Base-by-base conservation (phyloP, 1,140 invertebrate genomes). In the Mactra quadrangularis region DNA sequence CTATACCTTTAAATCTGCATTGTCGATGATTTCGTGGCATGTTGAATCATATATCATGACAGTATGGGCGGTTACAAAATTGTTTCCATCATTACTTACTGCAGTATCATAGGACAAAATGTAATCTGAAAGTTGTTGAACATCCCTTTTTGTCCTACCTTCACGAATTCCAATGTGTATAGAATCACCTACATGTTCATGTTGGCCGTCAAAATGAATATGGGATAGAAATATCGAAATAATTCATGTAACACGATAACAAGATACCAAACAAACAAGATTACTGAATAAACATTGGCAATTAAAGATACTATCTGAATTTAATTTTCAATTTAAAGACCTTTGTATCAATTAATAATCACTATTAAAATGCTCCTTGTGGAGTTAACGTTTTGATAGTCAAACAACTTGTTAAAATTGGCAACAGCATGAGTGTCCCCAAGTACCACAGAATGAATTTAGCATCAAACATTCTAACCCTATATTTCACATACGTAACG, bases 61-160 rank as follows among this genome's bases (percentile, higher is more conserved):
- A 45, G 11, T 41, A n/a, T 64, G 33, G 25, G 60, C 33, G 2
- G 35, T 35, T 17, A 31, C 60, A 45, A 41, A 64, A 1, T 1
- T 41, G 17, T 64, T 64, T 22, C 60, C 60, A n/a, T 64, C 60
- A 45, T 64, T 64, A 25, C 60, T 64, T 64, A 35, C 33, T 1
- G 60, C 15, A 15, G 41, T 17, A 3, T 45, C 38, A 22, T 45
- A 64, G 9, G 22, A 13, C 33, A 38, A 33, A 64, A 64, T 35
- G 22, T 6, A 64, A 45, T 7, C 3, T n/a, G 27, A 13, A 3
- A 19, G 35, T n/a, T 35, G 3, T 22, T 64, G 33, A 22, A 6
- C 19, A 11, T 17, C 4, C 1, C 35, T 38, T 1, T 41, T 15
- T 22, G n/a, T 22, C 38, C 29, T 15, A n/a, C 41, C 60, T 45